Evolutionary conservation across 2,888 invertebrate genomes (phyloP).

Genomic region (Digitonthophagus gazella): DNA sequence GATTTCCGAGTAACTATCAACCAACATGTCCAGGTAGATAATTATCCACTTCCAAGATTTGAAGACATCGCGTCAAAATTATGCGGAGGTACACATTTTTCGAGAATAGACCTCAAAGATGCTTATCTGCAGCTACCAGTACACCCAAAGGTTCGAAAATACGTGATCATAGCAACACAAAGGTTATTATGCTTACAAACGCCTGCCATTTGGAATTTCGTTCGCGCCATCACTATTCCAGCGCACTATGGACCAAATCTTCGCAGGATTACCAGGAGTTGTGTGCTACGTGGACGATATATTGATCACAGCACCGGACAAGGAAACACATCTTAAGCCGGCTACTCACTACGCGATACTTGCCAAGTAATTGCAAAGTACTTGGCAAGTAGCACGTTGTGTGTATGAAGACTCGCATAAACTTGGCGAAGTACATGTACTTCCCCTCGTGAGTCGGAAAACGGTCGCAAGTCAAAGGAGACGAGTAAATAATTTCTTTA

Average conservation of each 20-base stretch:
- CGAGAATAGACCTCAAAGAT: constrained; percentile 24
- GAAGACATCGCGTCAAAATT: constrained; percentile 23
- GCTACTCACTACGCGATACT: no score
- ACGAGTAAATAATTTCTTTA: no score
- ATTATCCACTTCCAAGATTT: constrained; percentile 28
- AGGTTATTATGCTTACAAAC: constrained; percentile 15
- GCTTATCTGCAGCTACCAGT: constrained; percentile 28
- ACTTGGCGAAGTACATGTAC: no score
- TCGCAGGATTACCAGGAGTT: neutral
- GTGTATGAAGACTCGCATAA: no score
- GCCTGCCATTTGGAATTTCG: constrained; percentile 13
- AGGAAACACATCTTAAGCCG: no score
- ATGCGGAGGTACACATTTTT: constrained; percentile 24
- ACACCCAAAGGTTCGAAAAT: constrained; percentile 16
- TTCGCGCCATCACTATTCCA: constrained; percentile 13
- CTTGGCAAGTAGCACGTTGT: no score
- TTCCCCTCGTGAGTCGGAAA: no score
- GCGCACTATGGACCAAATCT: constrained; percentile 15
- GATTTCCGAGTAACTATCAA: constrained; percentile 32
- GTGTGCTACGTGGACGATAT: constrained; percentile 19
- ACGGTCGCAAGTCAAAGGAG: no score
- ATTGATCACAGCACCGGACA: no score
- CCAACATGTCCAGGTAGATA: constrained; percentile 23
- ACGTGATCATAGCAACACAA: neutral
- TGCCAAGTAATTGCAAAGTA: no score